Evolutionary conservation across 2,888 invertebrate species (phyloP), one percentile per base, ranked within the genome.

Genomic region (Lasioglossum villosulum): DNA sequence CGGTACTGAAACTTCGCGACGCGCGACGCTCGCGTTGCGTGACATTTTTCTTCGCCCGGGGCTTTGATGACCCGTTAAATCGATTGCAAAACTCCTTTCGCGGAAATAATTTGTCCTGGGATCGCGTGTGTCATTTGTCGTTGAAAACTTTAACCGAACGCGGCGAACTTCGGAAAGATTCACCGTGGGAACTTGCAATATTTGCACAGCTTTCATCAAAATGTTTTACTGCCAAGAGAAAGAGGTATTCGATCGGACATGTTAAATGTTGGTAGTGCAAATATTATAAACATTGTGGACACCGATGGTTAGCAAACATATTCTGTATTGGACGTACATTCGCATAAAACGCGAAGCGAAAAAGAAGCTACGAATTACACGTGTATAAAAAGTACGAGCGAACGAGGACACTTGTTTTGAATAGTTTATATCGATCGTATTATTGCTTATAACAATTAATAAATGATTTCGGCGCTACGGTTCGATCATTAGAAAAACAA

Each of bases 1-100:
- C 75, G 77, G 72, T 56, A 66, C 74, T 73, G 80, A 80, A 80
- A 86, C 74, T 86, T 86, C 68, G 59, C 70, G 16, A 82, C 30
- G 83, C 42, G 48, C 70, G 16, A 63, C 63, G 63, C 16, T 30
- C 16, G 66, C 66, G 66, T 66, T 34, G 66, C 81, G 73, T 8
- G 72, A 63, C 72, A 45, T 71, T 59, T 71, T 48, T 56, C 37
- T 23, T 4, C 19, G 37, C n/a, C 34, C 34, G 56, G n/a, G 45
- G 30, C 27, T 48, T 52, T 42, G 39, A 30, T 45, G 66, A 27
- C 42, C 76, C 66, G 56, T n/a, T 37, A 73, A 76, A 76, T 83
- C 83, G 80, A 75, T 80, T 52, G 63, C 81, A 27, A 66, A 81
- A 71, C 80, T 75, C 45, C 63, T 73, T 37, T 34, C 27, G 42